Base-by-base conservation (phyloP, 2,113 vertebrate genomes). In the Phycodurus eques region DNA sequence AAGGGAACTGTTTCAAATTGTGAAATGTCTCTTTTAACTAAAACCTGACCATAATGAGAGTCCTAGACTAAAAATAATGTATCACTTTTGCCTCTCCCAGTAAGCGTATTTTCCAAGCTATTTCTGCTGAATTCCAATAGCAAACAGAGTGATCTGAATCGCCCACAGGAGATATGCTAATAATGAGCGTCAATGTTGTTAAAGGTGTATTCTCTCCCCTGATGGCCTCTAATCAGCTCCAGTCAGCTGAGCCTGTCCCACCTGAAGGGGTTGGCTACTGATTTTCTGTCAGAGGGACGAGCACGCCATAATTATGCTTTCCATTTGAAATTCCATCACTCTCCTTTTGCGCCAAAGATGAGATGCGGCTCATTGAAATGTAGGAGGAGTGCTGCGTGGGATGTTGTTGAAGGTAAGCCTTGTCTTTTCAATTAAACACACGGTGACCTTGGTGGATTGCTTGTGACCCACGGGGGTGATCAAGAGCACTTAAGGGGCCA, bases 391-490 rank as follows among this genome's bases (percentile, higher is more conserved):
- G 80, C 85, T 84, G 80, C 74, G 7, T 70, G 85, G 83, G 85
- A 89, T 89, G 73, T 78, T 82, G 84, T 83, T 75, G 67, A 6
- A 67, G 77, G 76, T 83, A 90, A 91, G 90, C 79, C 82, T 87
- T 87, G 81, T 91, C 84, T 89, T 89, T 90, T 91, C 91, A 90
- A 92, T 93, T 92, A 92, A 92, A 90, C 81, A 86, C 80, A 47
- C 22, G 22, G 72, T 89, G 87, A 85, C 90, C 90, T 91, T 82
- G 79, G 86, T 76, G 85, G 85, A 91, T 91, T 85, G 79, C 87
- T 80, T 81, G 79, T 91, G 89, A 92, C 90, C 88, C 89, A 60
- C 14, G 87, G 87, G 80, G 90, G 84, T 82, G 88, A 90, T 88
- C 71, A 1, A 78, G 89, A 89, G 90, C 91, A 87, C 84, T 83